Conservation (phyloP, 2,888 invertebrate species). For the Ferrisia virgata region DNA sequence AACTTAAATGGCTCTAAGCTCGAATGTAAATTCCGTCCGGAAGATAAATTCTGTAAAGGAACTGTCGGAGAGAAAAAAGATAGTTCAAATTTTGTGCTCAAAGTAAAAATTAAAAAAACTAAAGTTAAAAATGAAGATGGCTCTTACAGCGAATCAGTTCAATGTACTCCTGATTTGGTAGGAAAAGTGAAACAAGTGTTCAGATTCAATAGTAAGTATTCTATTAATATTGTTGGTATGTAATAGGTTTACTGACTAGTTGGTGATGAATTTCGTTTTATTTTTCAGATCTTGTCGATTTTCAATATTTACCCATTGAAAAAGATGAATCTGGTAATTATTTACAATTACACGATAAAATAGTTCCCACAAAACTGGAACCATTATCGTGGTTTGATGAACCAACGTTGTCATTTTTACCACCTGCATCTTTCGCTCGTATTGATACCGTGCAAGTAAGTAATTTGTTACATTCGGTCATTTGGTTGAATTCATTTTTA, state of each 20-base stretch:
- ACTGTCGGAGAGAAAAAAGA: slow-evolving; percentile 66
- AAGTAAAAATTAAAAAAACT: slow-evolving; percentile 63
- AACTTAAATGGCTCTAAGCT: slow-evolving; percentile 63
- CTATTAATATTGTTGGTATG: not conserved
- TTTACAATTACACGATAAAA: slow-evolving; percentile 62
- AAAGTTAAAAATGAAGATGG: slow-evolving; percentile 27
- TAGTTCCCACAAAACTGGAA: slow-evolving; percentile 62
- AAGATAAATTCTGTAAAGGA: slow-evolving; percentile 77
- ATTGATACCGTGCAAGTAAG: slow-evolving; percentile 59
- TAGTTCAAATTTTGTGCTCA: slow-evolving; percentile 70
- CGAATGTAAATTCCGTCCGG: slow-evolving; percentile 74
- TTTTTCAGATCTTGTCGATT: slow-evolving; percentile 73
- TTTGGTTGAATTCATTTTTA: not conserved
- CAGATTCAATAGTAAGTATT: slow-evolving; percentile 12
- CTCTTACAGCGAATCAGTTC: not conserved
- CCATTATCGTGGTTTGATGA: slow-evolving; percentile 61
- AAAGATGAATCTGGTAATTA: slow-evolving; percentile 54
- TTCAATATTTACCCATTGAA: slow-evolving; percentile 80
- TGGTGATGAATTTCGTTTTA: not conserved
- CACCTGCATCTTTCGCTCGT: slow-evolving; percentile 76
- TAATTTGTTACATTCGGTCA: not conserved
- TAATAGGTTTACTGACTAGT: not conserved
- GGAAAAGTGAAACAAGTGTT: slow-evolving; percentile 53
- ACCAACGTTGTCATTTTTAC: slow-evolving; percentile 63
- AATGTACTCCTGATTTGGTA: slow-evolving; percentile 48